These are phyloP conservation scores for Dolichallabes microphthalmus DNA, from an alignment of 2,113 vertebrate species.

Conservation along the genomic window DNA sequence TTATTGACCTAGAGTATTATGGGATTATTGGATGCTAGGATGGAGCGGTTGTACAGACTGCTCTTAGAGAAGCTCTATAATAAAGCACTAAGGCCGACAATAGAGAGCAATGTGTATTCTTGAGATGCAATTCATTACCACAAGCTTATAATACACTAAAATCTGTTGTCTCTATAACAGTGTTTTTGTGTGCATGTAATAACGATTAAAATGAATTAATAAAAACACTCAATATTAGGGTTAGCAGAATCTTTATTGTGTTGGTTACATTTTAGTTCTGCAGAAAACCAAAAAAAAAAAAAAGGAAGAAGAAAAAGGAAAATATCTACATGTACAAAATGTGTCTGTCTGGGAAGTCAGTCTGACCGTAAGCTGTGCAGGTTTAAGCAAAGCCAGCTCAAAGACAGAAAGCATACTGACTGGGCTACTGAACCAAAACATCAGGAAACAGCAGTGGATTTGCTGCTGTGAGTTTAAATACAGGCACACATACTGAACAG, in stretches of 20 bases:
- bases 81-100: neutral
- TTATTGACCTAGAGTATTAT: neutral
- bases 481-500: slow-evolving; percentile 49
- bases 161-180: neutral
- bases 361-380: slow-evolving; percentile 52
- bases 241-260: slow-evolving; percentile 38
- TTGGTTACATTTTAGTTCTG: neutral
- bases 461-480: slow-evolving; percentile 40
- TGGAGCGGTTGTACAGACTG: neutral
- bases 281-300: slow-evolving; percentile 4
- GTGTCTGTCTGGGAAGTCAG: slow-evolving; percentile 31
- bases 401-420: slow-evolving; percentile 49
- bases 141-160: neutral
- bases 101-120: neutral
- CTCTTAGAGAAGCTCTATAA: neutral
- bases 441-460: slow-evolving; percentile 27
- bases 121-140: neutral
- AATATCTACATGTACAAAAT: slow-evolving; percentile 55
- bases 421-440: slow-evolving; percentile 15
- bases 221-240: neutral
- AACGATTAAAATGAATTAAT: neutral
- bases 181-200: neutral
- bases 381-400: slow-evolving; percentile 54
- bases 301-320: neutral
- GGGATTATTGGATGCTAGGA: neutral